Evolutionary conservation across 2,888 invertebrate genomes (phyloP), one percentile per base, ranked within the genome.

Genomic region (Sarcophaga variegata): DNA sequence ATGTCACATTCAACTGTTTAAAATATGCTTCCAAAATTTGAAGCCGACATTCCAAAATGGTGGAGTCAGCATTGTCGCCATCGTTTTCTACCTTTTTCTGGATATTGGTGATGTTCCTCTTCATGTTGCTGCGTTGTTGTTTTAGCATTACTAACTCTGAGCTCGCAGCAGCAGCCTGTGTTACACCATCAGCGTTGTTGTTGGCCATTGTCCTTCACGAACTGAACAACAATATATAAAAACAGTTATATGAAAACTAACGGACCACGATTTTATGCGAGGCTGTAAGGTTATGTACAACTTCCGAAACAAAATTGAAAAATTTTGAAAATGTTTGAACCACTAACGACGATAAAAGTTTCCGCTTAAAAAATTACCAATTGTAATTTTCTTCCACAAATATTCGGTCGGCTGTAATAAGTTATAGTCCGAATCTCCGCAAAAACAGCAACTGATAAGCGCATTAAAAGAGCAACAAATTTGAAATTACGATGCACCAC

Each of bases 11-110:
- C 20, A 83, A 22, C 25, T 87, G 81, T 22, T 84, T 87, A 47
- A 82, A 82, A 76, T 87, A 80, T 11, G 77, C 59, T 14, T 85
- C 83, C 37, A 87, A 71, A 60, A 85, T 78, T 81, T 85, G 64
- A 8, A 83, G 59, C 4, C 82, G 69, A 60, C 85, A 85, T 74
- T 85, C 76, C n/a, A 82, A 69, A 79, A 83, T 20, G 20, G 20
- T 20, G 20, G 20, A 20, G 20, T 20, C 20, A 20, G 20, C 20
- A 20, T 20, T 20, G 20, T 20, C 20, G 20, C 20, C 20, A 20
- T 20, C 20, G 20, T 20, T 20, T 20, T 20, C 20, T 20, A 20
- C 20, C 20, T 20, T 20, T 20, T 20, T 20, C 20, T 83, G 71
- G 6, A 83, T 77, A 25, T 63, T 81, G 8, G 80, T 22, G 27